Percentiles rank a stretch among this genome's conserved stretches.
Evolutionary conservation across 2,797 vertebrate species (phyloP).

Genomic region (Tenualosa thibaudeaui): DNA sequence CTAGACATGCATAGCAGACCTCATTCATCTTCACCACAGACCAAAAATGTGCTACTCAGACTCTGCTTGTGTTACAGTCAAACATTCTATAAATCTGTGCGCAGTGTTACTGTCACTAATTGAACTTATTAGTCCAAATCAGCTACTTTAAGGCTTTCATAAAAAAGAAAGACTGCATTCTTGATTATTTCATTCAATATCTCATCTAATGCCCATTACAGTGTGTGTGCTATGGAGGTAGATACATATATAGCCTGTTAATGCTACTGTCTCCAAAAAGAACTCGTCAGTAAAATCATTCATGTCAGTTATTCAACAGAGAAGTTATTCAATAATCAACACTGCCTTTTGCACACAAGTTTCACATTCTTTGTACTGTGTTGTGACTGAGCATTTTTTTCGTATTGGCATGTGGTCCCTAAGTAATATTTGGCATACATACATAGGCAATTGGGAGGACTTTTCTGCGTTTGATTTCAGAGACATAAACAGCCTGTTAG

Average conservation of each 20-base stretch:
- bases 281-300: too few relatives aligned
- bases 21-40: not conserved
- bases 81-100: not conserved
- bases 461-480: conserved; percentile 60
- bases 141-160: not conserved
- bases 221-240: too few relatives aligned
- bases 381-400: not conserved
- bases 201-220: too few relatives aligned
- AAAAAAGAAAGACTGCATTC: not conserved
- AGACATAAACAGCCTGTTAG: conserved; percentile 60
- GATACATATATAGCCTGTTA: too few relatives aligned
- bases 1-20: not conserved
- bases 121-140: not conserved
- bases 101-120: not conserved
- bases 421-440: conserved; percentile 47
- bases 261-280: too few relatives aligned
- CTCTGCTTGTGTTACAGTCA: not conserved
- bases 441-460: conserved; percentile 37
- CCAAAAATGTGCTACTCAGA: not conserved
- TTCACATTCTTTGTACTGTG: not conserved
- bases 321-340: too few relatives aligned
- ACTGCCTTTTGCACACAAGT: not conserved
- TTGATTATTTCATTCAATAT: not conserved
- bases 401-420: not conserved
- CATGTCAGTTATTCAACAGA: too few relatives aligned